These are phyloP conservation scores for Caiman crocodilus DNA, from an alignment of 2,797 vertebrate species.

Conservation along the genomic window DNA sequence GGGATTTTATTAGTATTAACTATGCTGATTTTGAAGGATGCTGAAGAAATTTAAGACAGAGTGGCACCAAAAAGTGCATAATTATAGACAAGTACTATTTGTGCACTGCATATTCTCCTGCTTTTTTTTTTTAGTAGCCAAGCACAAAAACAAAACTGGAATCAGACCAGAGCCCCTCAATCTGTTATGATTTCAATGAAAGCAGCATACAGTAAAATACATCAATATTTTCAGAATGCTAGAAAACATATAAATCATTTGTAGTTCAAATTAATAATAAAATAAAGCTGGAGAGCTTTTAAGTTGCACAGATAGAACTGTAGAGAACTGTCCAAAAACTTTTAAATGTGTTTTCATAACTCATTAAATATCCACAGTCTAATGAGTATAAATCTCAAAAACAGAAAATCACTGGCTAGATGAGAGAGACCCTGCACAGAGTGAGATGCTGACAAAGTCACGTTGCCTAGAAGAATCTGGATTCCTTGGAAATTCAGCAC, in stretches of 20 bases:
- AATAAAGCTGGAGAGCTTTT: neutral
- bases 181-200: neutral
- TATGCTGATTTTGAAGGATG: neutral
- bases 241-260: neutral
- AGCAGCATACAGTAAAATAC: neutral
- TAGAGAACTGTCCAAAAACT: neutral
- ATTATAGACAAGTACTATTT: neutral
- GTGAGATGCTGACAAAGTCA: neutral
- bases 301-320: neutral
- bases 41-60: neutral
- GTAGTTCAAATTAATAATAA: neutral
- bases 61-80: neutral
- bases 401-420: neutral
- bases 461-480: accelerated
- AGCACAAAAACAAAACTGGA: neutral
- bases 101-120: neutral
- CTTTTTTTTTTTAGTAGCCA: neutral
- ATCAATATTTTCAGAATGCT: neutral
- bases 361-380: too few relatives aligned
- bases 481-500: neutral
- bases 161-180: neutral
- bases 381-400: neutral
- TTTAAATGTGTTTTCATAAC: neutral
- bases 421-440: neutral
- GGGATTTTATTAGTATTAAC: neutral